phyloP scores from a whole-genome alignment of 1,140 invertebrate genomes.

The Drosophila suzukii region DNA sequence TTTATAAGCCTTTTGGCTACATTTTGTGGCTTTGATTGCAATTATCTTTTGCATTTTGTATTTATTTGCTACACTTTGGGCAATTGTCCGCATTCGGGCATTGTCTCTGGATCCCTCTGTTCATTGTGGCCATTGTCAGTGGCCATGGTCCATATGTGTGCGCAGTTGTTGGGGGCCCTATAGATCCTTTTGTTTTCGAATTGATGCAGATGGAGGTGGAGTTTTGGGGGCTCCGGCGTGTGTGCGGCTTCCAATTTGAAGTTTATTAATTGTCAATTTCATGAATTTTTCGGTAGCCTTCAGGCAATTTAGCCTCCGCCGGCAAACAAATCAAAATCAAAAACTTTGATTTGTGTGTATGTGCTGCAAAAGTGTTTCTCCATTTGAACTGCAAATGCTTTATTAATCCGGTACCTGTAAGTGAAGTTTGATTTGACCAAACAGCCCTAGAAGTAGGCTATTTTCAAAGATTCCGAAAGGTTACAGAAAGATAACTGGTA shows the following conservation, averaged over 20 bases:
- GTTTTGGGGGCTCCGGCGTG: neutral
- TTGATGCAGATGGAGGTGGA: neutral
- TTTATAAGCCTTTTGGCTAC: constrained; percentile 81
- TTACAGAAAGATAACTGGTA: neutral
- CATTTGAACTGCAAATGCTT: constrained; percentile 23
- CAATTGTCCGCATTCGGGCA: constrained; percentile 66
- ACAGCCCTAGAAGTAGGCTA: neutral
- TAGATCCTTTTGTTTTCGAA: constrained; percentile 35
- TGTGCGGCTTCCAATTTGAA: constrained; percentile 53
- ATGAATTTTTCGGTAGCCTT: constrained; percentile 38
- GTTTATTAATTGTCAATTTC: constrained; percentile 80
- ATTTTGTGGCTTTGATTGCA: constrained; percentile 81
- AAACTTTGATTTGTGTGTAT: constrained; percentile 29
- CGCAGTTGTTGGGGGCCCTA: constrained; percentile 6
- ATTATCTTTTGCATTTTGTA: constrained; percentile 82
- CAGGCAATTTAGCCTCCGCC: constrained; percentile 4
- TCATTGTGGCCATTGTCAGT: constrained; percentile 57
- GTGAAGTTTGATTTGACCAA: constrained; percentile 4
- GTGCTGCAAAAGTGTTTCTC: neutral
- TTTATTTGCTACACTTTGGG: constrained; percentile 81
- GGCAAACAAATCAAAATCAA: constrained; percentile 32
- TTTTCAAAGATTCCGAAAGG: neutral
- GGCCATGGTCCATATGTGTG: constrained; percentile 27
- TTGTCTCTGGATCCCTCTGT: constrained; percentile 27
- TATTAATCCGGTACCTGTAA: constrained; percentile 14